phyloP scores from a whole-genome alignment of 2,797 vertebrate genomes.

The Hoplostethus mediterraneus region DNA sequence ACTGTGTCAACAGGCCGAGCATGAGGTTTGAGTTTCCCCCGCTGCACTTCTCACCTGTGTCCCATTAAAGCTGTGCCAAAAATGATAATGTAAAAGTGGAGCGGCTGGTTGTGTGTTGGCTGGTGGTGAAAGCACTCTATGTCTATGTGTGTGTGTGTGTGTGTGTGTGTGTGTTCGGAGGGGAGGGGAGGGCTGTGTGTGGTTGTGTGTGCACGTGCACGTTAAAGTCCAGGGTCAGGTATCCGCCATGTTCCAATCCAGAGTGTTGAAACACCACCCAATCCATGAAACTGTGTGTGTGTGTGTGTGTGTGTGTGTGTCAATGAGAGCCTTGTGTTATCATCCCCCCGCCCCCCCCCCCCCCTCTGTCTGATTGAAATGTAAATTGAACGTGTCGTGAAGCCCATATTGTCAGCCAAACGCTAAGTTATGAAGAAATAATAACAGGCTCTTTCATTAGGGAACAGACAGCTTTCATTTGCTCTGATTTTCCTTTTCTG shows the following conservation, averaged over 20 bases:
- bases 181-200: not conserved
- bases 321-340: slow-evolving; percentile 75
- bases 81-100: slow-evolving; percentile 58
- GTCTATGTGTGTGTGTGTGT: slow-evolving; percentile 18
- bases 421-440: slow-evolving; percentile 66
- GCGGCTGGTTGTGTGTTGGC: slow-evolving; percentile 32
- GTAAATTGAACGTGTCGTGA: slow-evolving; percentile 74
- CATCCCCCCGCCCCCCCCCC: slow-evolving; percentile 17
- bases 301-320: slow-evolving; percentile 33
- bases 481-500: slow-evolving; percentile 59
- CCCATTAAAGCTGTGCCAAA: slow-evolving; percentile 69
- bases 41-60: slow-evolving; percentile 71
- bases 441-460: slow-evolving; percentile 75
- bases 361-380: slow-evolving; percentile 61
- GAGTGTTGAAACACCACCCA: slow-evolving; percentile 49
- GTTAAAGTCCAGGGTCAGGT: slow-evolving; percentile 54
- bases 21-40: slow-evolving; percentile 54
- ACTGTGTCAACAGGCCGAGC: slow-evolving; percentile 67
- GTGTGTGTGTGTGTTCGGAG: too few relatives aligned
- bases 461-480: slow-evolving; percentile 67
- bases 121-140: slow-evolving; percentile 17
- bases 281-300: slow-evolving; percentile 27
- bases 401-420: slow-evolving; percentile 70
- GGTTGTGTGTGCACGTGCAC: slow-evolving; percentile 21
- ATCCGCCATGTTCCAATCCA: slow-evolving; percentile 46